phyloP scores from a whole-genome alignment of 2,888 invertebrate genomes.

The Cremastinae sp. region DNA sequence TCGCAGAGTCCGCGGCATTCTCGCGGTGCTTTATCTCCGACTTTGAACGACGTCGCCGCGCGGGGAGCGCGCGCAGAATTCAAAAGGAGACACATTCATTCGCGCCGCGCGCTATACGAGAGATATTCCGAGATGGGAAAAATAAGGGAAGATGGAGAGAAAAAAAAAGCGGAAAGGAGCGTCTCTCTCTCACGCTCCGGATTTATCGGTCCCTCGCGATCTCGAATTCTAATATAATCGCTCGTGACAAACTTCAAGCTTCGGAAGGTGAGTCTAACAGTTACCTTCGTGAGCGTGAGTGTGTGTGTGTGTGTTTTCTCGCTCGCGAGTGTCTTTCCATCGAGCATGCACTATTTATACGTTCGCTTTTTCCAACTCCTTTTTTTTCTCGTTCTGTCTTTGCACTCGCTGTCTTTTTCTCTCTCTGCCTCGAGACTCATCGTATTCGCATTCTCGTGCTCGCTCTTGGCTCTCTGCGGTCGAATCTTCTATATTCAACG shows the following conservation, averaged over 20 bases:
- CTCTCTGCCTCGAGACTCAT: conserved; percentile 19
- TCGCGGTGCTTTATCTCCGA: neutral
- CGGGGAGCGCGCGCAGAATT: conserved; percentile 31
- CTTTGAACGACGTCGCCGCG: conserved; percentile 20
- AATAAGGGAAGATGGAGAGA: no score
- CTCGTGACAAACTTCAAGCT: conserved; percentile 60
- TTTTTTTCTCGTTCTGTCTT: neutral
- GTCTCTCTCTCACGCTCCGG: conserved; percentile 60
- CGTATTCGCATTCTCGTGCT: conserved; percentile 36
- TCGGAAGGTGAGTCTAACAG: conserved; percentile 33
- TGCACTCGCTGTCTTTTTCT: conserved; percentile 22
- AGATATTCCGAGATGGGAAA: conserved; percentile 30
- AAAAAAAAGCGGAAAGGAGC: no score
- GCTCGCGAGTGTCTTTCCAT: conserved; percentile 34
- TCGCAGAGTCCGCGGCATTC: neutral
- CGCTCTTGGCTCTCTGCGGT: conserved; percentile 47
- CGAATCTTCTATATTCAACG: conserved; percentile 49
- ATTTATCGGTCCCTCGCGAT: conserved; percentile 61
- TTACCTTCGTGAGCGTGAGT: neutral
- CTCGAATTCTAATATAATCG: conserved; percentile 63
- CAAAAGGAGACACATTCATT: conserved; percentile 53
- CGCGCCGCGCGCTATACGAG: conserved; percentile 46
- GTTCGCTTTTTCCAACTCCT: neutral
- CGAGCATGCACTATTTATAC: neutral
- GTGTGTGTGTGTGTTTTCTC: conserved; percentile 3